These are phyloP conservation scores for Ips nitidus DNA, from an alignment of 1,140 invertebrate genomes.

Conservation along the genomic window DNA sequence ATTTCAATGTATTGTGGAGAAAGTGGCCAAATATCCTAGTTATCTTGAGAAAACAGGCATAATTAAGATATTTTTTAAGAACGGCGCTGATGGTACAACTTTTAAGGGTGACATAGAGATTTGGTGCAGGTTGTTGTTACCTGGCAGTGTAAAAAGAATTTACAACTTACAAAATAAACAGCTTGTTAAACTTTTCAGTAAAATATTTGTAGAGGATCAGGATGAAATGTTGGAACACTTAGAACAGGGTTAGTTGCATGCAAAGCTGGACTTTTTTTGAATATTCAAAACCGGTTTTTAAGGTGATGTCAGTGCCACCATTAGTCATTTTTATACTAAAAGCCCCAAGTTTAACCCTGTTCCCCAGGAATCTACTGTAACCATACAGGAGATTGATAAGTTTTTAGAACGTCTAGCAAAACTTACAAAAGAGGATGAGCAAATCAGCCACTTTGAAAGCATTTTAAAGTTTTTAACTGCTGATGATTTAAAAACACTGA, in stretches of 20 bases:
- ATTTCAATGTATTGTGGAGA: constrained; percentile 74
- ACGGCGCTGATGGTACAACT: constrained; percentile 64
- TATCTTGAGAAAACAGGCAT: constrained; percentile 82
- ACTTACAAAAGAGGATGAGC: constrained; percentile 86
- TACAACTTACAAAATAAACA: constrained; percentile 94
- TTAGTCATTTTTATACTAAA: constrained; percentile 76
- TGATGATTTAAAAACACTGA: constrained; percentile 84
- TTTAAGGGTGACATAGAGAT: constrained; percentile 78
- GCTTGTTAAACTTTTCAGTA: constrained; percentile 84
- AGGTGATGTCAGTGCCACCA: constrained; percentile 84
- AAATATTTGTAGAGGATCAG: constrained; percentile 72
- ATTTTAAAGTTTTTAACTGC: constrained; percentile 77
- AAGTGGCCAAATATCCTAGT: constrained; percentile 73
- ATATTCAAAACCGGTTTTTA: not conserved
- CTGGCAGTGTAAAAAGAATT: constrained; percentile 77
- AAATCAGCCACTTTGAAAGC: constrained; percentile 72
- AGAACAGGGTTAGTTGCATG: constrained; percentile 63
- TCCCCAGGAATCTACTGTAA: constrained; percentile 68
- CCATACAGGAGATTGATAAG: constrained; percentile 75
- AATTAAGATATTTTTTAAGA: constrained; percentile 68
- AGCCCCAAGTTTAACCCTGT: constrained; percentile 61
- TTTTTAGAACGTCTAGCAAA: constrained; percentile 72
- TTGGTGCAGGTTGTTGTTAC: constrained; percentile 85
- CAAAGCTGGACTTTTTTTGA: not conserved
- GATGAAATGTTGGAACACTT: constrained; percentile 84